Evolutionary conservation across 2,113 vertebrate species (phyloP).

Genomic region (Gnathonemus longibarbis): DNA sequence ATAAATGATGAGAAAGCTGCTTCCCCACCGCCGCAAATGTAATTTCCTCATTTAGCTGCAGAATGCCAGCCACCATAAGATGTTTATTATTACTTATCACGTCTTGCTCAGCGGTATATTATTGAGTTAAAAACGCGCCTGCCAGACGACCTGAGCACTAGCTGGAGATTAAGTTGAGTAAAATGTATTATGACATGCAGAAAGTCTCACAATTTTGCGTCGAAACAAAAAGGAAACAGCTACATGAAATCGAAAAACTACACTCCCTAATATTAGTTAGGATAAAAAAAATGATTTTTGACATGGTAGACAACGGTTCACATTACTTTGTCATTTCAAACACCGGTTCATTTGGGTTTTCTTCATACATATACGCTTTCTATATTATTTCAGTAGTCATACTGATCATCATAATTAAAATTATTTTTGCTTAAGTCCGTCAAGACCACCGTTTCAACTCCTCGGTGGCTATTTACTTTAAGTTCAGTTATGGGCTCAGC

Average conservation of each 20-base stretch:
- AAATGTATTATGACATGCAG: not conserved
- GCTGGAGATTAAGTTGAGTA: not conserved
- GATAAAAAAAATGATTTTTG: not conserved
- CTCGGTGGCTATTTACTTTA: not conserved
- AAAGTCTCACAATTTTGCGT: not conserved
- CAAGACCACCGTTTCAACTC: not conserved
- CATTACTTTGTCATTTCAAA: not conserved
- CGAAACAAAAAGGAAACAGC: not conserved
- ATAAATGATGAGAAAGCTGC: not conserved
- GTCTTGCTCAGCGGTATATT: not conserved
- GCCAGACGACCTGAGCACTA: not conserved
- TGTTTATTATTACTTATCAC: not conserved
- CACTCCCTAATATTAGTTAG: not conserved
- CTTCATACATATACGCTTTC: not conserved
- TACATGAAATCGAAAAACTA: not conserved
- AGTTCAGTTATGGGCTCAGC: not conserved
- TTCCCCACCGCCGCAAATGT: not conserved
- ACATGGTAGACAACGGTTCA: not conserved
- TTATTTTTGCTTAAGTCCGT: not conserved
- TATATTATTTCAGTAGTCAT: not conserved
- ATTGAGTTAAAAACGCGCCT: not conserved
- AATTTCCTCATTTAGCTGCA: not conserved
- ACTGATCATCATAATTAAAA: not conserved
- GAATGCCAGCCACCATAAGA: not conserved
- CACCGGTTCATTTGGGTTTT: not conserved